Evolutionary conservation across 2,113 vertebrate species (phyloP).

Genomic region (Protobothrops flavoviridis): DNA sequence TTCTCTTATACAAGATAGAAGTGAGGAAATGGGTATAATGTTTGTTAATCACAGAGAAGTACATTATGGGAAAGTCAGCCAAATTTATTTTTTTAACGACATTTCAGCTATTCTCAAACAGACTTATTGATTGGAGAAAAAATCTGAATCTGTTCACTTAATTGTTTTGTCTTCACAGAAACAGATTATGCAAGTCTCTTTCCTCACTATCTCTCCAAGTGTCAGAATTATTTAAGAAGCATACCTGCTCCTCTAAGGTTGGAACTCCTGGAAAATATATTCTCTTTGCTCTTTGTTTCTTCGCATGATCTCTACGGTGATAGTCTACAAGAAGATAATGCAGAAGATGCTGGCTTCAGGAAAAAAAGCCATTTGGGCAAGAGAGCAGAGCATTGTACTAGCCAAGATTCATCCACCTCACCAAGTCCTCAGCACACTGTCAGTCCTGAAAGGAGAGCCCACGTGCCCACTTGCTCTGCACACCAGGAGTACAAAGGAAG

Average conservation of each 20-base stretch:
- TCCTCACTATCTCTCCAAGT: constrained; percentile 81
- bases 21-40: background rate
- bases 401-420: constrained; percentile 43
- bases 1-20: background rate
- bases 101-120: background rate
- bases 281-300: constrained; percentile 91
- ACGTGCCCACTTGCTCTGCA: background rate
- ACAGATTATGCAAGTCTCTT: constrained; percentile 78
- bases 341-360: constrained; percentile 68
- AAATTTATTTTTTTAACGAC: background rate
- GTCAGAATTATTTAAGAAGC: constrained; percentile 83
- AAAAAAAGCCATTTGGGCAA: constrained; percentile 16
- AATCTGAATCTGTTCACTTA: constrained; percentile 17
- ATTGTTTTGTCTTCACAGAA: constrained; percentile 34
- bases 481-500: background rate
- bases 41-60: background rate
- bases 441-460: constrained; percentile 49
- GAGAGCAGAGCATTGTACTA: constrained; percentile 35
- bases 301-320: constrained; percentile 77
- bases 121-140: background rate
- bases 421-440: constrained; percentile 56
- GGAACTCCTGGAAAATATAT: constrained; percentile 96
- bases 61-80: background rate
- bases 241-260: constrained; percentile 84
- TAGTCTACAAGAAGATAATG: constrained; percentile 59